A percentile compares a stretch with the other conserved stretches of the same genome.
Evolutionary conservation across 2,113 vertebrate species (phyloP).

Genomic region (Reinhardtius hippoglossoides): DNA sequence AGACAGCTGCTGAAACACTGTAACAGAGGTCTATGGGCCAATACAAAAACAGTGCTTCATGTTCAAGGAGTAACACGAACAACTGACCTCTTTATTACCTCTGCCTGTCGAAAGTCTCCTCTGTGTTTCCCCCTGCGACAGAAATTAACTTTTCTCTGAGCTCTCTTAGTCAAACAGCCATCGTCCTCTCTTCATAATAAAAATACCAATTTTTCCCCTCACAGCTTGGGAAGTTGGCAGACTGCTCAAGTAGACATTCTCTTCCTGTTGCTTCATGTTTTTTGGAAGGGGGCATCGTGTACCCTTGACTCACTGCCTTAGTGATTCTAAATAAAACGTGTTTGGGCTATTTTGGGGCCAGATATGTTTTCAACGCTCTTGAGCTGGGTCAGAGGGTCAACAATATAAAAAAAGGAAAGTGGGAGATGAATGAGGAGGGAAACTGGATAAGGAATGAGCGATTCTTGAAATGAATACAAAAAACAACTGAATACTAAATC

Average conservation of each 20-base stretch:
- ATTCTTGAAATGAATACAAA: conserved; percentile 41
- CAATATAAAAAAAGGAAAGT: conserved; percentile 28
- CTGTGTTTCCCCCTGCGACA: conserved; percentile 31
- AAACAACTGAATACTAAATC: not conserved
- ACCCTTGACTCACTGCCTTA: conserved; percentile 62
- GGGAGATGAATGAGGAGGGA: conserved; percentile 37
- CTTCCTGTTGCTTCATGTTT: conserved; percentile 82
- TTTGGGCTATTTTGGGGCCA: conserved; percentile 70
- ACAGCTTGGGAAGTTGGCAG: conserved; percentile 82
- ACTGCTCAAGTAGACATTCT: conserved; percentile 79
- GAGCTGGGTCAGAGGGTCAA: conserved; percentile 50
- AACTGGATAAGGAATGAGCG: not conserved
- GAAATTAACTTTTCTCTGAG: conserved; percentile 44
- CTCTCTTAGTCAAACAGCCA: conserved; percentile 46
- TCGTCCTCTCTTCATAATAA: conserved; percentile 54
- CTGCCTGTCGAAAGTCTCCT: conserved; percentile 28
- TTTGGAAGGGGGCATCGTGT: conserved; percentile 66
- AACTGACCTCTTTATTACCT: conserved; percentile 18
- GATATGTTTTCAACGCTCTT: conserved; percentile 53
- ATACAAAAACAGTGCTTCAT: conserved; percentile 19
- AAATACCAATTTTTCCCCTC: conserved; percentile 61
- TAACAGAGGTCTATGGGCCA: conserved; percentile 24
- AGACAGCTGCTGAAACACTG: conserved; percentile 34
- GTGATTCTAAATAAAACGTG: conserved; percentile 74
- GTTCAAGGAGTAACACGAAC: conserved; percentile 20